A percentile compares a stretch with the other conserved stretches of the same genome.
Conservation (phyloP, 53 echinoderm and acorn worm genomes). For the Crossaster papposus region DNA sequence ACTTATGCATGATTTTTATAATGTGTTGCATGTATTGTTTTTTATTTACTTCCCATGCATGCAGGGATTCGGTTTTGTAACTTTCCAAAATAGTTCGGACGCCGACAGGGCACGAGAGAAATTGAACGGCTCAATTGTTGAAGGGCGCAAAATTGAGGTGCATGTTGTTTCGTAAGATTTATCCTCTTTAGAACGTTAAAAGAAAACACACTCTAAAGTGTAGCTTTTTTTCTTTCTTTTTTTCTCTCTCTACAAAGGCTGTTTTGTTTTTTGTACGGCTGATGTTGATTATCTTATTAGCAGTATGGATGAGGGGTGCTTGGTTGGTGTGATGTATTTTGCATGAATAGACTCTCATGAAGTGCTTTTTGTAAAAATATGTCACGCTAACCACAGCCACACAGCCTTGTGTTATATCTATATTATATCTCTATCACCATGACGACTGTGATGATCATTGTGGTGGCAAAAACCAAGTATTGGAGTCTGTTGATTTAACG, state of each 20-base stretch:
- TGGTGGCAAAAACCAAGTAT: slow-evolving; percentile 41
- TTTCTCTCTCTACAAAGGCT: slow-evolving; percentile 44
- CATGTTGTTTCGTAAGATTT: slow-evolving; percentile 97
- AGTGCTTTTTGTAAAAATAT: slow-evolving; percentile 90
- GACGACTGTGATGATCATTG: slow-evolving; percentile 31
- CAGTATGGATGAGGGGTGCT: slow-evolving; percentile 65
- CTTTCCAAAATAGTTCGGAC: slow-evolving; percentile 99
- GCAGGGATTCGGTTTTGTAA: slow-evolving; percentile 99
- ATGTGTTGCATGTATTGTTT: slow-evolving; percentile 99
- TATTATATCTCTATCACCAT: slow-evolving; percentile 54
- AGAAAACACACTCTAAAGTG: slow-evolving; percentile 12
- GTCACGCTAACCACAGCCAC: slow-evolving; percentile 85
- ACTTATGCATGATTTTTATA: slow-evolving; percentile 89
- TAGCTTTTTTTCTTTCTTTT: slow-evolving; percentile 34
- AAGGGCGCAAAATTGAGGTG: slow-evolving; percentile 99
- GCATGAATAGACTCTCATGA: slow-evolving; percentile 66
- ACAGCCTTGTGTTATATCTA: slow-evolving; percentile 48
- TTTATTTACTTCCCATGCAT: slow-evolving; percentile 99
- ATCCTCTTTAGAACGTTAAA: slow-evolving; percentile 64
- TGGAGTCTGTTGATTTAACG: slow-evolving; percentile 70
- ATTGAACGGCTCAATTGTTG: slow-evolving; percentile 99
- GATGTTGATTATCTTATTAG: slow-evolving; percentile 50
- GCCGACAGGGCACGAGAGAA: slow-evolving; percentile 99
- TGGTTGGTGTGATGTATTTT: slow-evolving; percentile 98
- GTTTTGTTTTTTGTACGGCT: slow-evolving; percentile 54